Evolutionary conservation across 2,113 vertebrate species (phyloP), one percentile per base, ranked within the genome.

Genomic region (Himantopus leucocephalus): DNA sequence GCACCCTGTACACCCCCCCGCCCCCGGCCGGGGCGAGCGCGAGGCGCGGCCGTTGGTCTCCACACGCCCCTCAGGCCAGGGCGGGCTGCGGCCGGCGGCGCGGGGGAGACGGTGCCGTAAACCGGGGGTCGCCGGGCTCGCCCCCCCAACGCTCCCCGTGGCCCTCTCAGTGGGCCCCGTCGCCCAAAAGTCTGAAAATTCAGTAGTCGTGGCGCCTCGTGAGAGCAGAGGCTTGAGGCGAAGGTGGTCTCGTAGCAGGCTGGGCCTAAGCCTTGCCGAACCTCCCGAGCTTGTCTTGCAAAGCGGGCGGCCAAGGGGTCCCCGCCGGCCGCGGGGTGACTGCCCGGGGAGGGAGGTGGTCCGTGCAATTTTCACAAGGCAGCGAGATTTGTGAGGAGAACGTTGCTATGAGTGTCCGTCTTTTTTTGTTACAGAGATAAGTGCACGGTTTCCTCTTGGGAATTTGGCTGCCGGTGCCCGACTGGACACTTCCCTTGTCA

Each of bases 51-150:
- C 83, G 29, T 27, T 47, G 45, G 29, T 14, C 19, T 4, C 23
- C 41, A 9, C 29, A 3, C 8, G 20, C 56, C 67, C 29, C 30
- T 18, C 20, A 9, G 66, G 29, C 27, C 12, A 13, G 13, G 56
- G 20, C 24, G 12, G 50, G 77, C 81, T 23, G n/a, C 0, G 50
- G 26, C 50, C 50, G 3, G 34, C 9, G 5, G 35, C 4, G 20
- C 14, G 10, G 20, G 22, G 24, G 30, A 13, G 30, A 2, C 14
- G 4, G 35, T 10, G 37, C 60, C 30, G 1, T 29, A 12, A 8
- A 9, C 1, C 5, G 19, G 37, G 8, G 3, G 12, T 7, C 66
- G 1, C 7, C 15, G 19, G 14, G n/a, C 22, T 23, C 34, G 47
- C 19, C 32, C 52, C 21, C 5, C 29, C 43, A 43, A 43, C 43